A percentile compares a stretch with the other conserved stretches of the same genome.
Conservation (phyloP, 2,113 vertebrate genomes). For the Furnarius figulus region DNA sequence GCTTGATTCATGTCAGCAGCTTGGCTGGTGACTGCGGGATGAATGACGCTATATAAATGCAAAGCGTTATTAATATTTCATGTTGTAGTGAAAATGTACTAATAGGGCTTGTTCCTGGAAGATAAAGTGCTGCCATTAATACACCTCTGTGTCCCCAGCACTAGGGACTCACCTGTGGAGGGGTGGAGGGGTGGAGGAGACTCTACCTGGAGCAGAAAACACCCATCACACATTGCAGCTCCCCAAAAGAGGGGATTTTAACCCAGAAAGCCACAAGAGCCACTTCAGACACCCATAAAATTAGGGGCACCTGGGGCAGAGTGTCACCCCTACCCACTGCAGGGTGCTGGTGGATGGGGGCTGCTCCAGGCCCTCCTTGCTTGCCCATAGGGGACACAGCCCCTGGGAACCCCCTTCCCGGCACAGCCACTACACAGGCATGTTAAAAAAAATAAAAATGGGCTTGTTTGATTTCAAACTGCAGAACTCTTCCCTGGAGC, state of each 20-base stretch:
- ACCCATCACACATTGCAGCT: background rate
- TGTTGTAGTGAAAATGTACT: conserved; percentile 57
- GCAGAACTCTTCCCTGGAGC: conserved; percentile 60
- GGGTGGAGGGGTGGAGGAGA: background rate
- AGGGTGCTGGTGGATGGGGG: background rate
- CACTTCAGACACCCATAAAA: background rate
- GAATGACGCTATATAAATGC: conserved; percentile 63
- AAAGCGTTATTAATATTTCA: conserved; percentile 68
- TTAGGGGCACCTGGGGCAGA: background rate
- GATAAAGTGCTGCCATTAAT: conserved; percentile 48
- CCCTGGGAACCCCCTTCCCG: background rate
- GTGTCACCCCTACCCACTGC: fast-evolving
- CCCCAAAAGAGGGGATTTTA: background rate
- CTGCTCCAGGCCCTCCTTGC: background rate
- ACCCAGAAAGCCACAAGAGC: background rate
- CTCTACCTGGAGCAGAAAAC: background rate
- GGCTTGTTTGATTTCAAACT: conserved; percentile 53
- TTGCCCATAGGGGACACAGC: fast-evolving
- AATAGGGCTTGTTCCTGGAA: conserved; percentile 56
- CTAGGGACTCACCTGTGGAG: background rate
- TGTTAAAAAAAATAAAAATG: background rate
- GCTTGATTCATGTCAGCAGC: conserved; percentile 50
- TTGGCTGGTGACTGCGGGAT: conserved; percentile 38
- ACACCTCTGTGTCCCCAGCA: background rate
- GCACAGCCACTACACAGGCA: background rate